Conservation (phyloP, 2,797 vertebrate species). For the Trichosurus vulpecula region DNA sequence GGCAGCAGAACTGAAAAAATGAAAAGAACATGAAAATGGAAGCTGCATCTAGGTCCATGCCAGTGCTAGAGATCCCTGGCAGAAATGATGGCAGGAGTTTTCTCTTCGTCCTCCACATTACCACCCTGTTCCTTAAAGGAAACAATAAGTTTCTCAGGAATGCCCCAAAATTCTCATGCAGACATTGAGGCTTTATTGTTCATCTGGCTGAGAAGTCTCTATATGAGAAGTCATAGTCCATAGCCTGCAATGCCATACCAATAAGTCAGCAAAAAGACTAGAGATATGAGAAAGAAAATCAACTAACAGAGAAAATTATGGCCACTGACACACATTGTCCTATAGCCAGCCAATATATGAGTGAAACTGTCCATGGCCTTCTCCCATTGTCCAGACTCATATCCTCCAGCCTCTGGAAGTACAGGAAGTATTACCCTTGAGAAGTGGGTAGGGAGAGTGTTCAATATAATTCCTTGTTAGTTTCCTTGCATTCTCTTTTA, state of each 20-base stretch:
- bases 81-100: not conserved
- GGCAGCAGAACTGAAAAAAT: not conserved
- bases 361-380: not conserved
- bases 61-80: not conserved
- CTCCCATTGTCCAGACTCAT: not conserved
- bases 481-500: not conserved
- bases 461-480: not conserved
- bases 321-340: not conserved
- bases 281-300: not conserved
- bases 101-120: not conserved
- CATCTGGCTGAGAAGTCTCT: not conserved
- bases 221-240: not conserved
- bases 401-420: not conserved
- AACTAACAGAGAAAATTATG: not conserved
- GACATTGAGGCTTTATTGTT: not conserved
- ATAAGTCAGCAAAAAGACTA: not conserved
- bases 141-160: not conserved
- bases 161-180: not conserved
- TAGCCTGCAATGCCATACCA: not conserved
- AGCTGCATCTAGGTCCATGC: not conserved
- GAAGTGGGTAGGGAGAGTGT: not conserved
- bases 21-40: not conserved
- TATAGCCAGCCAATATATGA: not conserved
- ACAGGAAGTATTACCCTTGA: not conserved
- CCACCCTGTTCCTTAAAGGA: not conserved